Evolutionary conservation across 1,140 invertebrate genomes (phyloP).

Genomic region (Pseudomyrmex gracilis): DNA sequence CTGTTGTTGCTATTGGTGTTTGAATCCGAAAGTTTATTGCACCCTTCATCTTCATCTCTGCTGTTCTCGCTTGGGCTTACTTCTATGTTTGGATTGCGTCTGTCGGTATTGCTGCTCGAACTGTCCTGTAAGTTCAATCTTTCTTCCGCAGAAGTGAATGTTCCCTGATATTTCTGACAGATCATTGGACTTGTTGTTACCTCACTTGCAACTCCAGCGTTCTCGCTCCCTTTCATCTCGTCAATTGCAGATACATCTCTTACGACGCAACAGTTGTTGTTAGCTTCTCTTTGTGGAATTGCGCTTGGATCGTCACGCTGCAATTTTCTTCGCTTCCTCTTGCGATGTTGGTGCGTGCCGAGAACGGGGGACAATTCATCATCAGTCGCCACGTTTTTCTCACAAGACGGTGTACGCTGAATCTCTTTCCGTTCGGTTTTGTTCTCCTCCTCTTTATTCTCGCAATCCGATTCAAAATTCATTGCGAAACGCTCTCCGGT

Average conservation of each 20-base stretch:
- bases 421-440: background rate
- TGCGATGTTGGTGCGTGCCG: background rate
- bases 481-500: too few species aligned
- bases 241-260: background rate
- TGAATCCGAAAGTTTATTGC: conserved; percentile 5
- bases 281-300: background rate
- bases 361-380: conserved; percentile 36
- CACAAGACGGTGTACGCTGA: background rate
- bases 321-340: background rate
- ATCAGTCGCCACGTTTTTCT: background rate
- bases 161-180: background rate
- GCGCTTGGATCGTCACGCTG: background rate
- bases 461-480: background rate
- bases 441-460: background rate
- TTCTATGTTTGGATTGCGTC: conserved; percentile 37
- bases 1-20: conserved; percentile 56
- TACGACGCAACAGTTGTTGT: background rate
- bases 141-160: background rate
- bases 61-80: conserved; percentile 12
- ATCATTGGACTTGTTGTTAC: background rate
- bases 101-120: background rate
- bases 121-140: conserved; percentile 22
- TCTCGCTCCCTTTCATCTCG: background rate
- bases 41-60: background rate
- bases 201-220: background rate